Conservation (phyloP, 2,797 vertebrate genomes). For the Cynodonichthys magdalenae region DNA sequence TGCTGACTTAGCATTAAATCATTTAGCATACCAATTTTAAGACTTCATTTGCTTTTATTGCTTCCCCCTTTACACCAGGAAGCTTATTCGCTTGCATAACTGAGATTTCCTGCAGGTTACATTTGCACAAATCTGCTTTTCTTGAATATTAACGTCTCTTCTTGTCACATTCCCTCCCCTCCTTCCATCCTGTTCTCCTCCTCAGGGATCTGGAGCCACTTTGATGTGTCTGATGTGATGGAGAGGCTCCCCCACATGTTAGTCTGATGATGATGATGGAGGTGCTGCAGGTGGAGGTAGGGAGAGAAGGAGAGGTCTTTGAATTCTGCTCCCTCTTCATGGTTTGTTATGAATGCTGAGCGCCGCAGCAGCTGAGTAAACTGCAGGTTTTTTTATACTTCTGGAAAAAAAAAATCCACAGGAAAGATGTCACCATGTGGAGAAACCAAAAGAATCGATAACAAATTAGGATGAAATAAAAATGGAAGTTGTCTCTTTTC, state of each 20-base stretch:
- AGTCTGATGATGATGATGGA: conserved; percentile 26
- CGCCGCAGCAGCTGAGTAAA: conserved; percentile 41
- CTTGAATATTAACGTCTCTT: conserved; percentile 44
- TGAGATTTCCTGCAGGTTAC: conserved; percentile 13
- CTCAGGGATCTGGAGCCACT: conserved; percentile 63
- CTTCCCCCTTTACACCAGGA: too few relatives aligned
- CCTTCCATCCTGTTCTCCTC: conserved; percentile 51
- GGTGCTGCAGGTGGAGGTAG: background rate
- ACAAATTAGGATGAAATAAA: background rate
- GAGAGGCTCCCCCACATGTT: conserved; percentile 47
- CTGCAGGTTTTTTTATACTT: conserved; percentile 20
- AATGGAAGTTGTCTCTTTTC: conserved; percentile 25
- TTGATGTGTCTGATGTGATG: conserved; percentile 73
- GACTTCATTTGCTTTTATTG: background rate
- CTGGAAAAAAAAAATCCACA: background rate
- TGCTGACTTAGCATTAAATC: conserved; percentile 1
- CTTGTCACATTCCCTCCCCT: conserved; percentile 36
- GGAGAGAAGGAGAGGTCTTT: conserved; percentile 31
- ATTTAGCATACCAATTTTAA: background rate
- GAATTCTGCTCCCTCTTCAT: conserved; percentile 48
- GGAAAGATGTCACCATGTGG: conserved; percentile 36
- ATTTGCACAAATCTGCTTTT: conserved; percentile 7
- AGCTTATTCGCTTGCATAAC: background rate
- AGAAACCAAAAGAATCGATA: conserved; percentile 35
- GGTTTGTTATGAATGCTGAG: conserved; percentile 35